Percentiles rank a stretch among this genome's conserved stretches.
These are phyloP conservation scores for Xyrauchen texanus DNA, from an alignment of 2,113 vertebrate genomes.

Conservation along the genomic window DNA sequence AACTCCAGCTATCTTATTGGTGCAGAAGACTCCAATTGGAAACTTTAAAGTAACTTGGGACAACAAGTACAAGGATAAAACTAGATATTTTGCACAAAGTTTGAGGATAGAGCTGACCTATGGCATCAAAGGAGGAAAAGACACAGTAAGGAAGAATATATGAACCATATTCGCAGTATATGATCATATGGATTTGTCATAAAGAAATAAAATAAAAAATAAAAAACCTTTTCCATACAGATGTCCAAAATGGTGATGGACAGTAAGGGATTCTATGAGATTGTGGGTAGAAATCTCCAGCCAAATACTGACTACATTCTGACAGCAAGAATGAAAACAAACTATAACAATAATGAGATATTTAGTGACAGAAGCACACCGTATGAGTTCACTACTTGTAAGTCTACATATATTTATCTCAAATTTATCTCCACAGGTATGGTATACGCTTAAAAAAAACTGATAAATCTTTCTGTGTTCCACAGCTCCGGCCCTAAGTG, in stretches of 20 bases:
- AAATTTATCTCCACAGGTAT: no score
- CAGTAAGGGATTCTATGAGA: not conserved
- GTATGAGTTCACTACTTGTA: slow-evolving; percentile 61
- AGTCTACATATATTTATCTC: slow-evolving; percentile 40
- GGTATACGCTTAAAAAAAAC: not conserved
- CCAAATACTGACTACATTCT: slow-evolving; percentile 59
- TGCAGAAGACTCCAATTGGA: slow-evolving; percentile 43
- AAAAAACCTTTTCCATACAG: slow-evolving; percentile 13
- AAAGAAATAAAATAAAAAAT: not conserved
- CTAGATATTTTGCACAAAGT: fast-evolving
- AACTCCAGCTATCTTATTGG: slow-evolving; percentile 49
- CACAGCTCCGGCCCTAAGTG: slow-evolving; percentile 43
- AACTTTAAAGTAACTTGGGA: slow-evolving; percentile 58
- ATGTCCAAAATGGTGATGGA: fast-evolving
- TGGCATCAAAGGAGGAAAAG: slow-evolving; percentile 45
- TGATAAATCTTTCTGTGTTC: slow-evolving; percentile 7
- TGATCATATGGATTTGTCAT: not conserved
- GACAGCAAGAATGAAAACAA: slow-evolving; percentile 23
- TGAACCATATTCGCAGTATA: no score
- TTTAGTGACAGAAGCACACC: slow-evolving; percentile 66
- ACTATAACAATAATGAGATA: fast-evolving
- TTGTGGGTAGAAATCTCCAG: slow-evolving; percentile 51
- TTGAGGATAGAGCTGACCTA: slow-evolving; percentile 52
- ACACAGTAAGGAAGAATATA: slow-evolving; percentile 45
- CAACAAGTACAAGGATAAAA: not conserved